Conservation (phyloP, 2,113 vertebrate genomes). For the Sinocyclocheilus maitianheensis region DNA sequence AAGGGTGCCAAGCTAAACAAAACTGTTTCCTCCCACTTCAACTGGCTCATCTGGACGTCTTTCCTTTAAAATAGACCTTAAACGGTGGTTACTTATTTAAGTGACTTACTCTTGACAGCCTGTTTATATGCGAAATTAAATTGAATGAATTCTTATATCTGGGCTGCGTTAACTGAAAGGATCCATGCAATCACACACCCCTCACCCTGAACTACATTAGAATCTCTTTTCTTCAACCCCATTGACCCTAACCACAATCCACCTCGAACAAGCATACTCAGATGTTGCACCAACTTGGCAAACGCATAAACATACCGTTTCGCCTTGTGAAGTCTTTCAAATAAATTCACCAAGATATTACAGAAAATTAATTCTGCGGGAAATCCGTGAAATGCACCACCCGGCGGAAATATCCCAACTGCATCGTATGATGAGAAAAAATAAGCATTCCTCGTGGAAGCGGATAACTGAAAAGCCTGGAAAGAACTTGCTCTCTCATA, state of each 20-base stretch:
- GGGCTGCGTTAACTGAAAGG: not conserved
- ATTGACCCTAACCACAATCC: slow-evolving; percentile 38
- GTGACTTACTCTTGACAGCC: not conserved
- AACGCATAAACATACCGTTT: slow-evolving; percentile 26
- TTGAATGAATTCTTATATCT: not conserved
- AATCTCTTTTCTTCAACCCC: slow-evolving; percentile 39
- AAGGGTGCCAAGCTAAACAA: slow-evolving; percentile 16
- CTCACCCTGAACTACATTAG: slow-evolving; percentile 19
- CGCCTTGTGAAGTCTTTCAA: slow-evolving; percentile 17
- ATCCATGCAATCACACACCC: slow-evolving; percentile 24
- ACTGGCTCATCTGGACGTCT: not conserved
- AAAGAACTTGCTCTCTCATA: slow-evolving; percentile 34
- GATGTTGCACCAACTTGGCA: slow-evolving; percentile 21
- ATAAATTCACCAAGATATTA: slow-evolving; percentile 60
- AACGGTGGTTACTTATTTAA: not conserved
- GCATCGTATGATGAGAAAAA: slow-evolving; percentile 1
- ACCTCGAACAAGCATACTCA: slow-evolving; percentile 52
- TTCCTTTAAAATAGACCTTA: not conserved
- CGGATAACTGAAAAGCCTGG: not conserved
- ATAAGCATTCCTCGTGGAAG: not conserved
- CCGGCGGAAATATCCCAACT: slow-evolving; percentile 23
- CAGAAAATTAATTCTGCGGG: slow-evolving; percentile 51
- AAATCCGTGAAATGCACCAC: slow-evolving; percentile 41
- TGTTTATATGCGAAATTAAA: slow-evolving; percentile 3
- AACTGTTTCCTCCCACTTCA: slow-evolving; percentile 3